Base-by-base conservation (phyloP, 1,140 invertebrate species). In the Cherax destructor region DNA sequence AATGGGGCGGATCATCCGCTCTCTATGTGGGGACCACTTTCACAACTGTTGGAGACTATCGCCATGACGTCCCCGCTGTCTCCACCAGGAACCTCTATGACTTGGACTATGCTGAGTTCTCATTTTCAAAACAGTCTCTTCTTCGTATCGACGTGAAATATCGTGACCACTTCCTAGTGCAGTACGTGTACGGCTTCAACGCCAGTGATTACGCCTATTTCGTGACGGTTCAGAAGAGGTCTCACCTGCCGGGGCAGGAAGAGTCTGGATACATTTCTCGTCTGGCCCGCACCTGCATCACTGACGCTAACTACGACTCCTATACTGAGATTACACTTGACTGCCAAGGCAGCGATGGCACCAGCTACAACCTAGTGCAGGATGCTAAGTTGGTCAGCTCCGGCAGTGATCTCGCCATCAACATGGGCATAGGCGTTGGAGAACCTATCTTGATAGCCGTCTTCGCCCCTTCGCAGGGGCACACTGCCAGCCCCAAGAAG, bases 121-220 rank as follows among this genome's bases (percentile, higher is more conserved):
- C 97, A 4, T 98, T 98, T 94, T 97, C 96, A 30, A 97, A 98
- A 94, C 97, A 98, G 94, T 98, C 98, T 50, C 96, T 97, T 77
- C 95, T 98, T n/a, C 96, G 97, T 93, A 98, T 99, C 89, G 98
- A 99, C 95, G 98, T 98, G 16, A 98, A 98, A 94, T 98, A 98
- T 94, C 96, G 98, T 88, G 98, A 99, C 95, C 98, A 98, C 94
- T 99, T 98, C 95, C 95, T 99, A 10, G 98, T 99, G 41, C 97
- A 98, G 94, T 99, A 99, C 94, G 96, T 99, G 3, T 99, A 99
- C 95, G 98, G 98, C 16, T 99, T 99, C 94, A 98, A 98, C 94
- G 97, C 98, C 3, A 98, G 97, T 93, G 97, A 98, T 91, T 99
- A 98, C 95, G 98, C 98, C 5, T 99, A 99, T 94, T 99, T 99